phyloP scores from a whole-genome alignment of 1,140 invertebrate species.

The Centruroides vittatus region DNA sequence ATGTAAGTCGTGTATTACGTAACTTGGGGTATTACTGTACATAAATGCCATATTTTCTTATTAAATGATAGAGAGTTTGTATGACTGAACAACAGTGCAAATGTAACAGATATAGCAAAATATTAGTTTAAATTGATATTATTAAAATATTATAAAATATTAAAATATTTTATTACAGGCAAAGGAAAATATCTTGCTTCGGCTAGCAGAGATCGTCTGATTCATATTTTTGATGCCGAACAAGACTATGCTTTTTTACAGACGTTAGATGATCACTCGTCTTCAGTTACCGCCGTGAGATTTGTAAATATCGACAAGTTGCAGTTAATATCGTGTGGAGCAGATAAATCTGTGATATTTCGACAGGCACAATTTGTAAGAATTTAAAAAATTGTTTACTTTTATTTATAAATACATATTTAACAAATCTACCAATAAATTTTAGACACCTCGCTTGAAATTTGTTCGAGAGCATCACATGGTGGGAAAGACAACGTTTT shows the following conservation, averaged over 20 bases:
- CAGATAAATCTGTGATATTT: conserved; percentile 93
- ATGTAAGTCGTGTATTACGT: too few species aligned
- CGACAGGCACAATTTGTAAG: conserved; percentile 34
- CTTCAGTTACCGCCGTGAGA: conserved; percentile 81
- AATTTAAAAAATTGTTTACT: conserved; percentile 8
- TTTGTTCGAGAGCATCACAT: conserved; percentile 72
- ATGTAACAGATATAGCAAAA: too few species aligned
- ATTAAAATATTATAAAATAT: too few species aligned
- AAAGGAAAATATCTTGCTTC: conserved; percentile 49
- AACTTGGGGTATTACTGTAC: too few species aligned
- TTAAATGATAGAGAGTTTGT: too few species aligned
- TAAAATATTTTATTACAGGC: background rate
- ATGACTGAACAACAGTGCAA: too few species aligned
- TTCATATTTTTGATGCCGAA: conserved; percentile 87
- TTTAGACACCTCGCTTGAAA: background rate
- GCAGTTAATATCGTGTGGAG: conserved; percentile 90
- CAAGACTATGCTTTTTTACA: conserved; percentile 74
- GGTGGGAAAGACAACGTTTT: conserved; percentile 83
- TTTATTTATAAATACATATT: background rate
- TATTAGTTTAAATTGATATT: too few species aligned
- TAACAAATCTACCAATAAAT: background rate
- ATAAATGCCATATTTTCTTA: too few species aligned
- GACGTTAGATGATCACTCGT: conserved; percentile 90
- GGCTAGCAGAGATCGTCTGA: conserved; percentile 79
- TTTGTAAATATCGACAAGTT: conserved; percentile 43